Evolutionary conservation across 2,113 vertebrate genomes (phyloP).

Genomic region (Microtus richardsoni): DNA sequence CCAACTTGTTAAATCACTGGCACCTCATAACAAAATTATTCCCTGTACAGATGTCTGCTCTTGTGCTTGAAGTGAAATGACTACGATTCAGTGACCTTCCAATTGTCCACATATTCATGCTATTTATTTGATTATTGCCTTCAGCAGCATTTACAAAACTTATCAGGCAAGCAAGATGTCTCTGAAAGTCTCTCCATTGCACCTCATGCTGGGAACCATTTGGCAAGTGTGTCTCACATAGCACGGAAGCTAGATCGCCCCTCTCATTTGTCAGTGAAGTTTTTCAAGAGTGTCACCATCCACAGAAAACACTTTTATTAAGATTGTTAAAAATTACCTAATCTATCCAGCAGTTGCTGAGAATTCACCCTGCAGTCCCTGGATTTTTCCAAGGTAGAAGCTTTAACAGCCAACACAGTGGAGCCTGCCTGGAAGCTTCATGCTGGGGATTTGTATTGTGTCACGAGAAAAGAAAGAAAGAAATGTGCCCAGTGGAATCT

Average conservation of each 20-base stretch:
- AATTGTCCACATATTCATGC: neutral
- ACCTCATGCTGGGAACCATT: neutral
- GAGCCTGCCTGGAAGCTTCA: constrained; percentile 19
- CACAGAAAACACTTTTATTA: constrained; percentile 12
- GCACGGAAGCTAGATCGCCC: neutral
- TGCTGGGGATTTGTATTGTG: neutral
- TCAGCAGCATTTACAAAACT: constrained; percentile 27
- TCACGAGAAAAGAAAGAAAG: neutral
- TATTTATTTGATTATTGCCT: constrained; percentile 44
- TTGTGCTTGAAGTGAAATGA: constrained; percentile 49
- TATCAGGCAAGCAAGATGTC: neutral
- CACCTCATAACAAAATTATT: constrained; percentile 58
- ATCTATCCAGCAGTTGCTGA: neutral
- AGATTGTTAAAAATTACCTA: neutral
- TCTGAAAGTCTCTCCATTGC: neutral
- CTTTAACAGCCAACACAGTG: neutral
- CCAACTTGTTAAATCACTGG: constrained; percentile 76
- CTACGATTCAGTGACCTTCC: constrained; percentile 15
- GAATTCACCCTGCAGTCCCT: neutral
- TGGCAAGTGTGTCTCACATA: neutral
- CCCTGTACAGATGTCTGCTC: constrained; percentile 54
- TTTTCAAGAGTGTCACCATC: neutral
- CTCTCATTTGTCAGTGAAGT: neutral
- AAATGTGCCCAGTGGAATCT: neutral
- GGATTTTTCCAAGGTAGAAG: neutral